Evolutionary conservation across 2,888 invertebrate species (phyloP).

Genomic region (Amiota minor): DNA sequence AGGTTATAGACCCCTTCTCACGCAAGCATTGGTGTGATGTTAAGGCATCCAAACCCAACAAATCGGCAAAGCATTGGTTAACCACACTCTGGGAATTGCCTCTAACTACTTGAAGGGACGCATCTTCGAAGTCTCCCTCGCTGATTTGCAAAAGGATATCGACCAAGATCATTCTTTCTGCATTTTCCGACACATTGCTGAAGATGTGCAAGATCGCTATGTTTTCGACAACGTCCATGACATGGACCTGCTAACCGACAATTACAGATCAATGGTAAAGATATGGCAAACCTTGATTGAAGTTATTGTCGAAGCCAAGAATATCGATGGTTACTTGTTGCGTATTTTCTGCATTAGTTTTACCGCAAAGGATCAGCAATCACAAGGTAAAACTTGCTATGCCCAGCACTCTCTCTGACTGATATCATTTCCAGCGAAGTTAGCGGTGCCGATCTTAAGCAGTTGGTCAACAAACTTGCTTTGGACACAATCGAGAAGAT

Average conservation of each 20-base stretch:
- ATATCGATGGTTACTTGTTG: conserved; percentile 96
- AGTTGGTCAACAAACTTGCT: conserved; percentile 95
- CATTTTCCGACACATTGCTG: conserved; percentile 97
- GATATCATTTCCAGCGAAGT: conserved; percentile 96
- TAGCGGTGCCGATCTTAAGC: conserved; percentile 90
- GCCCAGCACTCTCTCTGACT: conserved; percentile 98
- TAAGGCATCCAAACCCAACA: conserved; percentile 95
- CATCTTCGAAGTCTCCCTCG: conserved; percentile 98
- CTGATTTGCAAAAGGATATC: conserved; percentile 96
- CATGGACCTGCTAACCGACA: conserved; percentile 99
- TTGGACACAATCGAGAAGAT: conserved; percentile 99
- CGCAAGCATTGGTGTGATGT: conserved; percentile 99
- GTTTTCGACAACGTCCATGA: conserved; percentile 99
- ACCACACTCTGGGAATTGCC: conserved; percentile 97
- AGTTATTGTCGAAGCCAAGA: conserved; percentile 96
- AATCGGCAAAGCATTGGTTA: conserved; percentile 98
- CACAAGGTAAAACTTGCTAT: conserved; percentile 97
- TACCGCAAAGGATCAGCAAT: conserved; percentile 95
- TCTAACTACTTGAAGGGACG: conserved; percentile 98
- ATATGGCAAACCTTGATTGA: conserved; percentile 99
- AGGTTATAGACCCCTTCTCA: conserved; percentile 99
- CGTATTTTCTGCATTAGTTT: conserved; percentile 99
- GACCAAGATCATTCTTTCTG: conserved; percentile 98
- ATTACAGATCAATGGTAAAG: conserved; percentile 99
- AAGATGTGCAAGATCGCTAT: conserved; percentile 97